These are phyloP conservation scores for Clusia tigrina DNA, from an alignment of 2,888 invertebrate species.

Conservation along the genomic window DNA sequence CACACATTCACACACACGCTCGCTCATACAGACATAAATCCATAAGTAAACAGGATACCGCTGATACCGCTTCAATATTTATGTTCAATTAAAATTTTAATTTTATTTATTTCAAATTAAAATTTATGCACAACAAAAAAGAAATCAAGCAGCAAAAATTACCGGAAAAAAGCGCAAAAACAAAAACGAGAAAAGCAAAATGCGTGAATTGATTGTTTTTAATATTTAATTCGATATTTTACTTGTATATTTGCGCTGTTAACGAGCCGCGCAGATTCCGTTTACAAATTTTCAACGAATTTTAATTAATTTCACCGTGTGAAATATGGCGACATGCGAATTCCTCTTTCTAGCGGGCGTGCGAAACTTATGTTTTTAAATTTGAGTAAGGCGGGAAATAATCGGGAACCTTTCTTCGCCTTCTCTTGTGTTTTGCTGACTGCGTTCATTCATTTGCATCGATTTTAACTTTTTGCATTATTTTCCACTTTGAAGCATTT, in stretches of 20 bases:
- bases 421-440: no score
- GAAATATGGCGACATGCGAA: neutral
- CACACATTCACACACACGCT: neutral
- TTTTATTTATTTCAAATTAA: neutral
- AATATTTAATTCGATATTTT: neutral
- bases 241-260: neutral
- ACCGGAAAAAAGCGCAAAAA: neutral
- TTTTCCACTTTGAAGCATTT: conserved; percentile 45
- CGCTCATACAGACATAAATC: neutral
- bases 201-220: no score
- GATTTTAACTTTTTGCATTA: neutral
- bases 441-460: neutral
- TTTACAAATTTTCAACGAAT: neutral
- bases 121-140: neutral
- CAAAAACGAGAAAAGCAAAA: neutral
- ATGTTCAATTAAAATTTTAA: neutral
- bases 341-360: conserved; percentile 2
- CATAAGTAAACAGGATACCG: neutral
- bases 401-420: no score
- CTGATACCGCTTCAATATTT: neutral
- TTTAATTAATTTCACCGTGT: neutral
- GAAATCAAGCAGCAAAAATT: neutral
- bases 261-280: neutral
- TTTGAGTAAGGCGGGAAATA: no score
- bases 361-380: no score